phyloP scores from a whole-genome alignment of 2,113 vertebrate species.

The Paramisgurnus dabryanus region DNA sequence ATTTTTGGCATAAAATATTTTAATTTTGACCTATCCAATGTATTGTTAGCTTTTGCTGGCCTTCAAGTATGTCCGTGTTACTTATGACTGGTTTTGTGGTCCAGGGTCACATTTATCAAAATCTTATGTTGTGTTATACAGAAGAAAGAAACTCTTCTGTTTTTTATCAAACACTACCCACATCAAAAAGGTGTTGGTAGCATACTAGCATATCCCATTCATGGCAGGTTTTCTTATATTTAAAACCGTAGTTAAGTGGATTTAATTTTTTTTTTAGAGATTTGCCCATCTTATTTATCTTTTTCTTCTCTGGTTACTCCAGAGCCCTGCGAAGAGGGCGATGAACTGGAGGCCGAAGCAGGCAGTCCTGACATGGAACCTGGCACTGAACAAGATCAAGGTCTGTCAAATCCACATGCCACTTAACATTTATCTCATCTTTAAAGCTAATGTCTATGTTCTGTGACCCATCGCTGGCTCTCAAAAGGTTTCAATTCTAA shows the following conservation, averaged over 20 bases:
- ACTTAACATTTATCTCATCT: not conserved
- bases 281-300: slow-evolving; percentile 8
- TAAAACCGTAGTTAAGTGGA: not conserved
- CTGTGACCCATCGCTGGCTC: not conserved
- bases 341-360: slow-evolving; percentile 83
- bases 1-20: too few species aligned
- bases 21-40: too few species aligned
- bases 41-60: too few species aligned
- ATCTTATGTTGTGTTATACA: too few species aligned
- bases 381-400: slow-evolving; percentile 89
- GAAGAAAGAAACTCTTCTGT: too few species aligned
- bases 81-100: too few species aligned
- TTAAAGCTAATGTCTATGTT: not conserved
- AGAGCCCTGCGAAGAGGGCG: slow-evolving; percentile 79
- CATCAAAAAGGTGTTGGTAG: not conserved
- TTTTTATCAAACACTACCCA: too few species aligned
- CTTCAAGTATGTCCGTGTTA: too few species aligned
- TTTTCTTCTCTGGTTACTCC: slow-evolving; percentile 47
- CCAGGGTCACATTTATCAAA: too few species aligned
- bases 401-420: slow-evolving; percentile 61
- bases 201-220: not conserved
- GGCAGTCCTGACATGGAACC: slow-evolving; percentile 84
- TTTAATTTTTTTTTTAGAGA: not conserved
- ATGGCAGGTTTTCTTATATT: not conserved
- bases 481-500: slow-evolving; percentile 31